Conservation (phyloP, 2,797 vertebrate species). For the Rhincodon typus region DNA sequence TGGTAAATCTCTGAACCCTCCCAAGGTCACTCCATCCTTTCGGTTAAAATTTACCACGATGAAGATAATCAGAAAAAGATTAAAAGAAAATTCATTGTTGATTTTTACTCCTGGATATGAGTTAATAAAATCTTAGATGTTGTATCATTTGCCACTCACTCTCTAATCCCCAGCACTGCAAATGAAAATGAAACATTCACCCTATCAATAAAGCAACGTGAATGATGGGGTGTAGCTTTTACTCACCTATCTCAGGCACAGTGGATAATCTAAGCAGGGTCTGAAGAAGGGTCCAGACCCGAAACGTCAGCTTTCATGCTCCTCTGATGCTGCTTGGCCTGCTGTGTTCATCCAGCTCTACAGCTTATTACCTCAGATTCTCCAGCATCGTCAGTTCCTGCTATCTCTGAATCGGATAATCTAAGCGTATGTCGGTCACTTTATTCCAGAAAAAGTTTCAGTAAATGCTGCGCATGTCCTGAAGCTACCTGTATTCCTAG, state of each 20-base stretch:
- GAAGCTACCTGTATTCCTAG: not conserved
- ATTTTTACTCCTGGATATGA: not conserved
- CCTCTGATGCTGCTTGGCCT: no score
- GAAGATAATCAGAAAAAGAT: not conserved
- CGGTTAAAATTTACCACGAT: not conserved
- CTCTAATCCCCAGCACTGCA: not conserved
- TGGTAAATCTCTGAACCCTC: no score
- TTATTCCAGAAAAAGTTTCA: not conserved
- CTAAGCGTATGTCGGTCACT: not conserved
- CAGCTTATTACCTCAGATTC: no score
- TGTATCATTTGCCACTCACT: not conserved
- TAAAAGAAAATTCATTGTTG: not conserved
- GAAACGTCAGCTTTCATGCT: no score
- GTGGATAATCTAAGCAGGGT: not conserved
- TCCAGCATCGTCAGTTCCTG: no score
- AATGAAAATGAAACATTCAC: not conserved
- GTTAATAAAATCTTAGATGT: not conserved
- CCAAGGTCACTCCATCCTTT: not conserved
- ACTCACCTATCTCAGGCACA: not conserved
- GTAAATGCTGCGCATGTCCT: not conserved
- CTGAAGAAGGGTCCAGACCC: no score
- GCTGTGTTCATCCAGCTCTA: no score
- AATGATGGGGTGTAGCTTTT: not conserved
- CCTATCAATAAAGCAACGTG: not conserved
- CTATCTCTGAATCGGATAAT: not conserved